Percentiles rank a stretch among this genome's conserved stretches.
These are phyloP conservation scores for Sarcophaga variegata DNA, from an alignment of 2,888 invertebrate species.

Conservation along the genomic window DNA sequence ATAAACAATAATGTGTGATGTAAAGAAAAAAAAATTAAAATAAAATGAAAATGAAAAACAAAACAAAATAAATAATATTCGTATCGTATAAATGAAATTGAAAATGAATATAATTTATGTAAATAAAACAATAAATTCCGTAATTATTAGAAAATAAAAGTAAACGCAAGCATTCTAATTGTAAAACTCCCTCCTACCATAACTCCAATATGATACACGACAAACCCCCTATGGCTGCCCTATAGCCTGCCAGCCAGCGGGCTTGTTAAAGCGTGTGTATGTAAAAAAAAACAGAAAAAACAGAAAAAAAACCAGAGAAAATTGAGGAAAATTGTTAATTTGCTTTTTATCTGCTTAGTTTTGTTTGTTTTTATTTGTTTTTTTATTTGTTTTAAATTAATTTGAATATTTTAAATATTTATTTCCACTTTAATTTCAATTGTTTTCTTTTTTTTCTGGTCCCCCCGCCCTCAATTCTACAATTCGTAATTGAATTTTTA, in stretches of 20 bases:
- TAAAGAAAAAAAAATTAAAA: constrained; percentile 27
- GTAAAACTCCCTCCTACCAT: background rate
- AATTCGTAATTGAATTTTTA: constrained; percentile 8
- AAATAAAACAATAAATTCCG: constrained; percentile 33
- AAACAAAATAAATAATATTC: background rate
- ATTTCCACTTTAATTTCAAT: constrained; percentile 5
- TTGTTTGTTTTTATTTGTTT: background rate
- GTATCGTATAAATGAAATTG: background rate
- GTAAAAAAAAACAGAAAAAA: constrained; percentile 35
- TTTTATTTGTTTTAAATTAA: constrained; percentile 2
- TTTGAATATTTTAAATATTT: constrained; percentile 22
- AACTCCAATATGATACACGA: no score
- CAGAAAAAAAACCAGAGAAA: background rate
- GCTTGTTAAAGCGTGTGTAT: constrained; percentile 38
- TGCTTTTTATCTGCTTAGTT: constrained; percentile 18
- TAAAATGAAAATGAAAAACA: background rate
- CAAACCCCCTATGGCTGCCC: no score
- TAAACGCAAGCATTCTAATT: constrained; percentile 44
- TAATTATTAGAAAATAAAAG: constrained; percentile 24
- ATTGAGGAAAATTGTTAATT: constrained; percentile 30
- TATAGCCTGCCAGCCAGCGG: no score
- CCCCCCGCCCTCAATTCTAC: no score
- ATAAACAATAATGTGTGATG: constrained; percentile 54
- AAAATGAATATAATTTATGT: constrained; percentile 8
- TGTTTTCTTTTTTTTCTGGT: background rate